Evolutionary conservation across 2,888 invertebrate species (phyloP).

Genomic region (Eupsilia transversa): DNA sequence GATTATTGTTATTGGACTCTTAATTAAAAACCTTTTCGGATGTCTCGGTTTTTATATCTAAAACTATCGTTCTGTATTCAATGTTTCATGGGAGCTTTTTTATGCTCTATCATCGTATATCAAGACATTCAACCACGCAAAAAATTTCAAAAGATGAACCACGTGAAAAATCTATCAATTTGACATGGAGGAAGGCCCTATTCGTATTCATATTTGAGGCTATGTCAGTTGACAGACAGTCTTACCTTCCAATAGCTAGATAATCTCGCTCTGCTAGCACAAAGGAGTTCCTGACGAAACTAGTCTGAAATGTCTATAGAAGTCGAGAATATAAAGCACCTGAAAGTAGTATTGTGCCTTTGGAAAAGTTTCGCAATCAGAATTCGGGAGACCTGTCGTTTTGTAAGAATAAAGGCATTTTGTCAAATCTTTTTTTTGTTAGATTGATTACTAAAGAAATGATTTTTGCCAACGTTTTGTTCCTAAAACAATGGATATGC

Average conservation of each 20-base stretch:
- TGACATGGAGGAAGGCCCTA: neutral
- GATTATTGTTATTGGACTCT: neutral
- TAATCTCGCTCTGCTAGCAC: constrained; percentile 20
- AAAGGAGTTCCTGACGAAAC: constrained; percentile 25
- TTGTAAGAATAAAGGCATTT: neutral
- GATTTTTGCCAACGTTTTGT: neutral
- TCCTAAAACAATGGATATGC: neutral
- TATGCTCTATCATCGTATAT: neutral
- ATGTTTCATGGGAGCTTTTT: neutral
- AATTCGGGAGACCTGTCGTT: neutral
- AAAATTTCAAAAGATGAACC: constrained; percentile 4
- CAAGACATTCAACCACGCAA: neutral
- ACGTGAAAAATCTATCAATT: neutral
- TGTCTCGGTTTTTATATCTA: neutral
- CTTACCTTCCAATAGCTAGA: constrained; percentile 33
- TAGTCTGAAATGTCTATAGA: constrained; percentile 21
- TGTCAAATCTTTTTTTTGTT: too few relatives aligned
- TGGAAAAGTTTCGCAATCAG: neutral
- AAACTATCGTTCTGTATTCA: neutral
- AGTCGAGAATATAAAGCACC: constrained; percentile 24
- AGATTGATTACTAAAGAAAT: neutral
- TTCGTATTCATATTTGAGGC: constrained; percentile 37
- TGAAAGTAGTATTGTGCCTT: neutral
- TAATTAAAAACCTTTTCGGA: neutral
- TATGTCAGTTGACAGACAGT: constrained; percentile 45